Evolutionary conservation across 2,113 vertebrate genomes (phyloP).

Genomic region (Coreoperca whiteheadi): DNA sequence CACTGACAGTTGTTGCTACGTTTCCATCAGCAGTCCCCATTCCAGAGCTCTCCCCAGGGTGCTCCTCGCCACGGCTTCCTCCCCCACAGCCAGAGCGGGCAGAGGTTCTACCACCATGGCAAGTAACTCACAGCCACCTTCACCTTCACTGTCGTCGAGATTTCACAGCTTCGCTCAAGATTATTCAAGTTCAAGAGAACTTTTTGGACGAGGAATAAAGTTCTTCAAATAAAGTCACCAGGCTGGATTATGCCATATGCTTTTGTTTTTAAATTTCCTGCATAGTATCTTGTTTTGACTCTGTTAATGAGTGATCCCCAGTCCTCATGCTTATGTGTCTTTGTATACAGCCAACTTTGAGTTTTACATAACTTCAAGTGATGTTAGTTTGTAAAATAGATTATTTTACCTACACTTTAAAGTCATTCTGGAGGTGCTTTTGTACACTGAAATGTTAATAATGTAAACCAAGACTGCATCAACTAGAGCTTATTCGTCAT

Average conservation of each 20-base stretch:
- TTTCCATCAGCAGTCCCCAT: constrained; percentile 82
- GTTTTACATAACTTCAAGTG: constrained; percentile 22
- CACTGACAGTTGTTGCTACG: background rate
- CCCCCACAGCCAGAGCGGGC: constrained; percentile 87
- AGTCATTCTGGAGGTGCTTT: constrained; percentile 22
- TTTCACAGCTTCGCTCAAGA: constrained; percentile 10
- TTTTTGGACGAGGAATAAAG: background rate
- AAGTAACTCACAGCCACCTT: constrained; percentile 68
- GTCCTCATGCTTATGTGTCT: background rate
- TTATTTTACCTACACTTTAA: constrained; percentile 40
- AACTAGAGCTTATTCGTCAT: constrained; percentile 12
- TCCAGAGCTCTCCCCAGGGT: constrained; percentile 87
- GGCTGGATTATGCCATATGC: constrained; percentile 2
- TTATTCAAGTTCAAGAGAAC: background rate
- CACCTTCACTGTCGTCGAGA: background rate
- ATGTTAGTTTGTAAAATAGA: constrained; percentile 42
- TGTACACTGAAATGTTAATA: constrained; percentile 23
- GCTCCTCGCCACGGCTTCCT: constrained; percentile 89
- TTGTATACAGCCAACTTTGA: constrained; percentile 10
- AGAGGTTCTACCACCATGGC: constrained; percentile 91
- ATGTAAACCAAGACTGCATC: constrained; percentile 9
- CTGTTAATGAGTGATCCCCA: background rate
- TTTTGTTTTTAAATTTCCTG: constrained; percentile 30
- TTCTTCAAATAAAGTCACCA: background rate
- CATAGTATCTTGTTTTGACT: constrained; percentile 30